Conservation (phyloP, 2,888 invertebrate species). For the Alentia gelatinosa region DNA sequence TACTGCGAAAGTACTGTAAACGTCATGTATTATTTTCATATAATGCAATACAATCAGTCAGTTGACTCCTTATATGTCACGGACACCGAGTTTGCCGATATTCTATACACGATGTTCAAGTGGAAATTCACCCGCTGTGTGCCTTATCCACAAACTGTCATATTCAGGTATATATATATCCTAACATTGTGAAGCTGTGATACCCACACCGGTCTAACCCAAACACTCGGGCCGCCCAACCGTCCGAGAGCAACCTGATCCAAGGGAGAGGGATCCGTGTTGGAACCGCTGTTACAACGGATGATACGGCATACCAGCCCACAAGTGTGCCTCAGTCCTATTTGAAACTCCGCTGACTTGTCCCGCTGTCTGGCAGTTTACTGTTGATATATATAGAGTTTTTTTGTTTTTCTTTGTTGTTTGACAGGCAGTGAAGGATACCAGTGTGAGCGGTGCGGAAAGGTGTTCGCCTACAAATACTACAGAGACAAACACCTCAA, state of each 20-base stretch:
- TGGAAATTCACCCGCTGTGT: too few species aligned
- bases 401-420: not conserved
- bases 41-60: too few species aligned
- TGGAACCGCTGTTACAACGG: too few species aligned
- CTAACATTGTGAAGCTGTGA: not conserved
- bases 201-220: not conserved
- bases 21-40: too few species aligned
- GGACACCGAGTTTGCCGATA: too few species aligned
- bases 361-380: not conserved
- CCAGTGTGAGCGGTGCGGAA: constrained; percentile 82
- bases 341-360: not conserved
- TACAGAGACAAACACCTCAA: constrained; percentile 83
- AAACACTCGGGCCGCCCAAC: not conserved
- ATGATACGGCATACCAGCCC: not conserved
- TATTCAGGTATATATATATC: not conserved
- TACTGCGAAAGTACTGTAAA: too few species aligned
- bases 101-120: too few species aligned
- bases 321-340: not conserved
- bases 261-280: too few species aligned
- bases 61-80: too few species aligned
- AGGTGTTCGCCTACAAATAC: constrained; percentile 83
- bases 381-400: not conserved
- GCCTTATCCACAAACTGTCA: constrained; percentile 1
- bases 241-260: not conserved
- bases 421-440: constrained; percentile 79